Base-by-base conservation (phyloP, 2,888 invertebrate genomes). In the Nomada fucata region DNA sequence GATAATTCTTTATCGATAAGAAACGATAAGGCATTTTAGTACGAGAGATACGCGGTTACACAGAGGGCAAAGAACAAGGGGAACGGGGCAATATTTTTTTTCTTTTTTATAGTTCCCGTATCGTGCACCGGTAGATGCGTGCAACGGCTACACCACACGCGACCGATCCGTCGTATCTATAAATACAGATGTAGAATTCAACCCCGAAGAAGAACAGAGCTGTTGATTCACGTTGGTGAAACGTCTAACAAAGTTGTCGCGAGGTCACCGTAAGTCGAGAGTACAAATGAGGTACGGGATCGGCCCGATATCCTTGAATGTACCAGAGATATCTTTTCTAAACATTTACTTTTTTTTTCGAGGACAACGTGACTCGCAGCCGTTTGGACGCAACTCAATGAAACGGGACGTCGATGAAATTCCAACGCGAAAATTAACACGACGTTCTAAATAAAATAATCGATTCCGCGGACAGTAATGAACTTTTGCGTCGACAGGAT, bases 221-320 rank as follows among this genome's bases (percentile, higher is more conserved):
- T 70, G 55, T 73, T 69, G 55, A 7, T 53, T 9, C 23, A 7
- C 15, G 53, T 44, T 23, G 61, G 75, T 23, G 55, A 57, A 76
- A 76, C 63, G 59, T 71, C 73, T 71, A 57, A 52, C 71, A 71
- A 74, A 76, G 75, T 74, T 73, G 29, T 47, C 55, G 42, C 29
- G 76, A 67, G 82, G 78, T 86, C 76, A 68, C 42, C 59, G 29
- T 55, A 77, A 76, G 83, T 85, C 85, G 77, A 50, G 78, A 70
- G 76, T 79, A 47, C 11, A 80, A 80, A 86, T 84, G 76, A 73
- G 82, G 80, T 84, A 70, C 50, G 64, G 59, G 69, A 64, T 68
- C 72, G 42, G 47, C 52, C 61, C 55, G 65, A 72, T 76, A 47
- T 47, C 57, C 60, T 50, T 47, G 60, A 67, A 60, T 36, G 36